Evolutionary conservation across 2,888 invertebrate species (phyloP).

Genomic region (Hirtodrosophila cameraria): DNA sequence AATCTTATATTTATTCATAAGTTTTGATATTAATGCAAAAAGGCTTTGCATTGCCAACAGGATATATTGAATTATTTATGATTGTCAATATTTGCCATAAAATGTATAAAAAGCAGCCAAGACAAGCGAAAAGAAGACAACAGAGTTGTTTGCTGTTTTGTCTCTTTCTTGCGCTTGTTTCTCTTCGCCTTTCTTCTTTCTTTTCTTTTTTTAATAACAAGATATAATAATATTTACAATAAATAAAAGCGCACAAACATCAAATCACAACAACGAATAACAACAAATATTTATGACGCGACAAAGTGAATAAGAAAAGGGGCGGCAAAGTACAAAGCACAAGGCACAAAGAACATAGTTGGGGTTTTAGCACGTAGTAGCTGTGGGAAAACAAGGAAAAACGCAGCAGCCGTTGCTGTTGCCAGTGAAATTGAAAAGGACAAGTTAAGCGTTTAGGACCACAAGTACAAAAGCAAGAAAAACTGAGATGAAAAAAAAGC

Average conservation of each 20-base stretch:
- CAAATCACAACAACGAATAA: slow-evolving; percentile 55
- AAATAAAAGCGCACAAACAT: slow-evolving; percentile 60
- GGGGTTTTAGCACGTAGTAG: slow-evolving; percentile 35
- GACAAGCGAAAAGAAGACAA: slow-evolving; percentile 12
- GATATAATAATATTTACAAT: slow-evolving; percentile 63
- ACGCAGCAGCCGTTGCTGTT: slow-evolving; percentile 34
- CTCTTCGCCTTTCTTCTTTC: neutral
- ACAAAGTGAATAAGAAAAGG: slow-evolving; percentile 42
- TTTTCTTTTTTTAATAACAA: slow-evolving; percentile 31
- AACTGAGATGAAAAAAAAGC: slow-evolving; percentile 15
- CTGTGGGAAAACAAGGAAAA: slow-evolving; percentile 20
- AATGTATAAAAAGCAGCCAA: slow-evolving; percentile 32
- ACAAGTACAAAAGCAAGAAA: slow-evolving; percentile 23
- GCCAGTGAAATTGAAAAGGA: slow-evolving; percentile 68
- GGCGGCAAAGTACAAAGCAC: slow-evolving; percentile 24
- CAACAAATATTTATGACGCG: slow-evolving; percentile 63
- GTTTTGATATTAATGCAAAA: slow-evolving; percentile 13
- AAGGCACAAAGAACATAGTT: slow-evolving; percentile 28
- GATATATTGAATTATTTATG: slow-evolving; percentile 70
- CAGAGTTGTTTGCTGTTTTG: too few relatives aligned
- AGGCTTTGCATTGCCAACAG: slow-evolving; percentile 37
- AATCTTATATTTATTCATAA: slow-evolving; percentile 61
- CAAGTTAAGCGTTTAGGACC: slow-evolving; percentile 68
- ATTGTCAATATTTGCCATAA: slow-evolving; percentile 61
- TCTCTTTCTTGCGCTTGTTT: neutral